phyloP scores from a whole-genome alignment of 1,140 invertebrate species.

The Tyrophagus putrescentiae region DNA sequence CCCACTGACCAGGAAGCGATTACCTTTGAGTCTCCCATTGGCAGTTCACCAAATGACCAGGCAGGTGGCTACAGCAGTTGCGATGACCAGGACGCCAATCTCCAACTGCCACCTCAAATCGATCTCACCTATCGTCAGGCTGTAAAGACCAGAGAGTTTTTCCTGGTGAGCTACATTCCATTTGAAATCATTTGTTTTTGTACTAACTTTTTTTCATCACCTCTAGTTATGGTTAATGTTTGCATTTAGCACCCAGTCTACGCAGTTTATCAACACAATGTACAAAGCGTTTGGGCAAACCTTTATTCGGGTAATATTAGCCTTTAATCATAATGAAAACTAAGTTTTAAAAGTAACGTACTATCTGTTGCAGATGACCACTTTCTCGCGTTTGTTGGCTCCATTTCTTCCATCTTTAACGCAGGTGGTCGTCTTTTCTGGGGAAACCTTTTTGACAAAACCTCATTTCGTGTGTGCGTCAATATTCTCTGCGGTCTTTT shows the following conservation, averaged over 20 bases:
- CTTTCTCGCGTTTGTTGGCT: slow-evolving; percentile 37
- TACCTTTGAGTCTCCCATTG: slow-evolving; percentile 2
- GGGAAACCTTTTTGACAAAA: slow-evolving; percentile 36
- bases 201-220: slow-evolving; percentile 18
- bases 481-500: not conserved
- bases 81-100: slow-evolving; percentile 8
- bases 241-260: slow-evolving; percentile 33
- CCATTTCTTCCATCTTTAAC: slow-evolving; percentile 39
- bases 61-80: slow-evolving; percentile 16
- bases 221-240: slow-evolving; percentile 33
- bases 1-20: not conserved
- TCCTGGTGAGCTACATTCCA: not conserved
- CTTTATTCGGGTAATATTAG: slow-evolving; percentile 30
- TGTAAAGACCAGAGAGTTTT: slow-evolving; percentile 23
- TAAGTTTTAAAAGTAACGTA: slow-evolving; percentile 35
- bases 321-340: slow-evolving; percentile 6
- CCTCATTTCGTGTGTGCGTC: slow-evolving; percentile 31
- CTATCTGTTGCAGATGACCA: slow-evolving; percentile 37
- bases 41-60: not conserved
- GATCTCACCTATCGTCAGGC: slow-evolving; percentile 23
- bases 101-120: not conserved
- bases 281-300: slow-evolving; percentile 32
- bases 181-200: not conserved
- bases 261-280: slow-evolving; percentile 35
- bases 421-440: slow-evolving; percentile 36